Percentiles rank a stretch among this genome's conserved stretches.
Evolutionary conservation across 2,797 vertebrate genomes (phyloP).

Genomic region (Schizopygopsis malacanthus): DNA sequence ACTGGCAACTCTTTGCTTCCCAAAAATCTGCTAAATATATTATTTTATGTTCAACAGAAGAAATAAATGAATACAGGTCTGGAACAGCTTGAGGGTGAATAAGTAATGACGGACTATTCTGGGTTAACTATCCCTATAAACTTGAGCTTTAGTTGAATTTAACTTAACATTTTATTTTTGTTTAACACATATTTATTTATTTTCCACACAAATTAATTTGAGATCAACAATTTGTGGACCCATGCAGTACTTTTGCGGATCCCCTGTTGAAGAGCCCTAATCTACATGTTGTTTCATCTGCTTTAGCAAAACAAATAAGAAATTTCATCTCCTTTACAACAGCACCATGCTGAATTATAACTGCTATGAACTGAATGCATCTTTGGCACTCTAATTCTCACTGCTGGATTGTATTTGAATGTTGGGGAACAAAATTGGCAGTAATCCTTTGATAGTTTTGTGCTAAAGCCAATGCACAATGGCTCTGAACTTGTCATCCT

Average conservation of each 20-base stretch:
- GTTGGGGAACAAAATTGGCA: conserved; percentile 30
- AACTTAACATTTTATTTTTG: not conserved
- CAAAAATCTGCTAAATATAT: not conserved
- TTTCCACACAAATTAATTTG: not conserved
- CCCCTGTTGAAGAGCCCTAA: conserved; percentile 20
- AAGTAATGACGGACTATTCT: not conserved
- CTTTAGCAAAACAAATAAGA: conserved; percentile 34
- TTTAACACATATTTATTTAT: not conserved
- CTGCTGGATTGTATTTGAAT: conserved; percentile 41
- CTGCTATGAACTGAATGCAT: conserved; percentile 22
- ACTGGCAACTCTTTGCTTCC: not conserved
- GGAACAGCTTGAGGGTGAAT: not conserved
- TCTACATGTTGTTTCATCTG: not conserved
- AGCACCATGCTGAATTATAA: conserved; percentile 21
- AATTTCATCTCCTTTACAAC: conserved; percentile 22
- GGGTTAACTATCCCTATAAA: not conserved
- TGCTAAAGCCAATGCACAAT: conserved; percentile 44
- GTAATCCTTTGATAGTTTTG: conserved; percentile 49
- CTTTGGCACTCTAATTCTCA: conserved; percentile 40
- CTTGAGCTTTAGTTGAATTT: not conserved
- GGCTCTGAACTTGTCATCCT: conserved; percentile 48
- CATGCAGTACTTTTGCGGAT: not conserved
- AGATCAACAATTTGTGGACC: not conserved
- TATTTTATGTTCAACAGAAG: not conserved
- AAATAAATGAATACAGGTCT: not conserved